Evolutionary conservation across 2,888 invertebrate genomes (phyloP).

Genomic region (Alloscopus bannaensis): DNA sequence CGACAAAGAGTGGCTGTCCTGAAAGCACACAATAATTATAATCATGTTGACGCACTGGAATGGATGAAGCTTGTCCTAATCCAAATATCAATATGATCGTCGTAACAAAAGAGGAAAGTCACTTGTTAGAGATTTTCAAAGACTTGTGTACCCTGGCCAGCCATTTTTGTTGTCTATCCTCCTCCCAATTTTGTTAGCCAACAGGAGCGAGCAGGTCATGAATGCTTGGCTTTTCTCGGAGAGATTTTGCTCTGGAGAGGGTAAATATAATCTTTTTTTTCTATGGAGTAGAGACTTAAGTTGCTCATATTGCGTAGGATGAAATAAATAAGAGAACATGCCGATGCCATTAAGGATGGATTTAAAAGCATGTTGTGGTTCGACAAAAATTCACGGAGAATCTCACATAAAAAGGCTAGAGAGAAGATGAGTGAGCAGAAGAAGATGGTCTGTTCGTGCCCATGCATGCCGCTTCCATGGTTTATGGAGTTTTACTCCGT

Average conservation of each 20-base stretch:
- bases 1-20: no score
- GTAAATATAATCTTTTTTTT: slow-evolving; percentile 26
- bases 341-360: slow-evolving; percentile 56
- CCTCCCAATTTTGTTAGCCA: neutral
- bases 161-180: neutral
- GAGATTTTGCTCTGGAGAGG: neutral
- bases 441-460: slow-evolving; percentile 54
- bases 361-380: slow-evolving; percentile 50
- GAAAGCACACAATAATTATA: no score
- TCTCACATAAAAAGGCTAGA: slow-evolving; percentile 33
- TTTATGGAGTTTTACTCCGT: slow-evolving; percentile 42
- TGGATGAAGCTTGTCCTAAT: no score
- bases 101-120: no score
- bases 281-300: slow-evolving; percentile 16
- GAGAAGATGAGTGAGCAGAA: slow-evolving; percentile 47
- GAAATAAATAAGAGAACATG: slow-evolving; percentile 54
- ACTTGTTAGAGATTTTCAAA: no score
- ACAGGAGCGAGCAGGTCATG: slow-evolving; percentile 1
- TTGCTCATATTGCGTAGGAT: slow-evolving; percentile 29
- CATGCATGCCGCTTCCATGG: slow-evolving; percentile 49
- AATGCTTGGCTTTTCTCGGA: slow-evolving; percentile 11
- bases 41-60: no score
- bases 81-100: no score
- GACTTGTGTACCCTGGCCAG: no score
- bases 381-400: slow-evolving; percentile 38